These are phyloP conservation scores for Micrastur ruficollis DNA, from an alignment of 2,797 vertebrate genomes.

Conservation along the genomic window DNA sequence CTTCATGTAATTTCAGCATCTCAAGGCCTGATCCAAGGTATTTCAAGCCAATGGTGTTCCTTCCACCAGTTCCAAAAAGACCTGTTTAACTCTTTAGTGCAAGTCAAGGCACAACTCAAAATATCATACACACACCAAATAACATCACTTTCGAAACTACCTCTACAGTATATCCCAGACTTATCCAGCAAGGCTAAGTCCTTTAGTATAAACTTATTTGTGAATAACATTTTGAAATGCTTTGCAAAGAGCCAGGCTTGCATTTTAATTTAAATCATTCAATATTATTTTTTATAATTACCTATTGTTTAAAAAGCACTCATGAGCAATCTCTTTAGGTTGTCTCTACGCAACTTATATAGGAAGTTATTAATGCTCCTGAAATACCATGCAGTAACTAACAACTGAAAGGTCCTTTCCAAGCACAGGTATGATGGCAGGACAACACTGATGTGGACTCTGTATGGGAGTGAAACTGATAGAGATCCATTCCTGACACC, in stretches of 20 bases:
- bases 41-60: background rate
- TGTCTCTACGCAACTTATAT: background rate
- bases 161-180: background rate
- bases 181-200: background rate
- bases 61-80: background rate
- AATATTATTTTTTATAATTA: background rate
- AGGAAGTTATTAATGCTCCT: background rate
- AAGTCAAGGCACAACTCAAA: background rate
- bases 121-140: background rate
- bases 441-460: background rate
- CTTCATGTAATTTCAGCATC: background rate
- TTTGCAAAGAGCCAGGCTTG: background rate
- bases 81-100: background rate
- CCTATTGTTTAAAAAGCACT: background rate
- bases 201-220: background rate
- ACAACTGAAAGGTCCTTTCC: background rate
- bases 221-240: background rate
- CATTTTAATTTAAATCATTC: background rate
- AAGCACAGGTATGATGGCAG: background rate
- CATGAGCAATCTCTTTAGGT: background rate
- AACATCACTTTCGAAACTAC: background rate
- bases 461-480: accelerated
- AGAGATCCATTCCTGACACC: accelerated
- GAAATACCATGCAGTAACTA: background rate
- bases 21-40: background rate